Evolutionary conservation across 2,797 vertebrate species (phyloP).

Genomic region (Neopelma chrysocephalum): DNA sequence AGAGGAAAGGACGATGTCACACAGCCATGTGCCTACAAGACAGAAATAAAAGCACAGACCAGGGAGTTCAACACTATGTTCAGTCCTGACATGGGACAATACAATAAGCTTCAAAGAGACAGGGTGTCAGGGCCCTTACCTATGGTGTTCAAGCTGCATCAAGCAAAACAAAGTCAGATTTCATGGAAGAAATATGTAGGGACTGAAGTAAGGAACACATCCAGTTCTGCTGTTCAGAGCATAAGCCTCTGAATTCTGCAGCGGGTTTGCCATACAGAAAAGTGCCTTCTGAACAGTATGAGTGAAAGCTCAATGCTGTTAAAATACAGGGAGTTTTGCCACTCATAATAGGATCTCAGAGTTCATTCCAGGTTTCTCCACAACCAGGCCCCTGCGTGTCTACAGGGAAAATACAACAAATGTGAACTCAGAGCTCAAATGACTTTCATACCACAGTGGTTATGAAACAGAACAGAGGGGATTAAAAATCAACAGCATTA

Average conservation of each 20-base stretch:
- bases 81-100: not conserved
- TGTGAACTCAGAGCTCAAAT: not conserved
- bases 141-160: not conserved
- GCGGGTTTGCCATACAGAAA: not conserved
- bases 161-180: not conserved
- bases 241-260: not conserved
- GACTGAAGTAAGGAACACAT: not conserved
- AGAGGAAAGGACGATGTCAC: not conserved
- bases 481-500: not conserved
- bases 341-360: not conserved
- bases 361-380: not conserved
- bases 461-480: not conserved
- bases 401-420: not conserved
- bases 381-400: not conserved
- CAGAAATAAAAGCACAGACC: not conserved
- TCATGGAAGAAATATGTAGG: not conserved
- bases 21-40: not conserved
- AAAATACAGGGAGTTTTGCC: not conserved
- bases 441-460: not conserved
- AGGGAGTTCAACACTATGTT: not conserved
- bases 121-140: not conserved
- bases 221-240: not conserved
- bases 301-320: not conserved
- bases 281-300: not conserved
- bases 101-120: not conserved